These are phyloP conservation scores for Bombus vancouverensis DNA, from an alignment of 1,140 invertebrate species.

Conservation along the genomic window DNA sequence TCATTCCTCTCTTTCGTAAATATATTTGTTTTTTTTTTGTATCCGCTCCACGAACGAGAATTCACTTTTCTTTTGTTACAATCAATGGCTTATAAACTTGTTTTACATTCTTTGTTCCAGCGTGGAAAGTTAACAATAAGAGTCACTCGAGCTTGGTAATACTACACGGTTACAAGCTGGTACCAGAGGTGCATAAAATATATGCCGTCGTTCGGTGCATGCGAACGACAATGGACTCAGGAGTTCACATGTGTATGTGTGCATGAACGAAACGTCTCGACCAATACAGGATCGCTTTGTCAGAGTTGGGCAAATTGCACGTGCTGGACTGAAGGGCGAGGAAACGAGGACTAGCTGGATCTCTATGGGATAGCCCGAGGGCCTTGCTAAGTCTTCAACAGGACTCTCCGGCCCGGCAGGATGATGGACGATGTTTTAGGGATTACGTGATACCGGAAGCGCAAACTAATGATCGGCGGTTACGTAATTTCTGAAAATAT, in stretches of 20 bases:
- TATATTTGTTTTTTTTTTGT: not conserved
- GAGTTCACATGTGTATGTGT: constrained; percentile 8
- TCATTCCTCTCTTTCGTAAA: not conserved
- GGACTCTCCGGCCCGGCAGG: constrained; percentile 38
- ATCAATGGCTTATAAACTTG: not conserved
- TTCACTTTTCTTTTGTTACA: not conserved
- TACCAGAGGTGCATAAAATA: constrained; percentile 19
- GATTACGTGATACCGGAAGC: constrained; percentile 68
- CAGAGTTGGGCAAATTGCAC: constrained; percentile 61
- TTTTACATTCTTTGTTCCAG: constrained; percentile 8
- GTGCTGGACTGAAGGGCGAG: constrained; percentile 58
- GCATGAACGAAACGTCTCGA: constrained; percentile 42
- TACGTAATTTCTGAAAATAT: constrained; percentile 61
- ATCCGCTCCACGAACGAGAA: too few species aligned
- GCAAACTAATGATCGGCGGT: constrained; percentile 60
- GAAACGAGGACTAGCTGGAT: constrained; percentile 63
- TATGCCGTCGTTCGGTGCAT: constrained; percentile 10
- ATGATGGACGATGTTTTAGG: constrained; percentile 69
- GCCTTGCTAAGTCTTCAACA: constrained; percentile 46
- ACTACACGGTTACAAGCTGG: not conserved
- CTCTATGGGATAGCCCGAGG: constrained; percentile 55
- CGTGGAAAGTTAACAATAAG: not conserved
- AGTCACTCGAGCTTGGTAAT: not conserved
- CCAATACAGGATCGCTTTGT: constrained; percentile 60
- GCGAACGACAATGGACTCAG: constrained; percentile 20